Base-by-base conservation (phyloP, 2,113 vertebrate genomes). In the Ondatra zibethicus region DNA sequence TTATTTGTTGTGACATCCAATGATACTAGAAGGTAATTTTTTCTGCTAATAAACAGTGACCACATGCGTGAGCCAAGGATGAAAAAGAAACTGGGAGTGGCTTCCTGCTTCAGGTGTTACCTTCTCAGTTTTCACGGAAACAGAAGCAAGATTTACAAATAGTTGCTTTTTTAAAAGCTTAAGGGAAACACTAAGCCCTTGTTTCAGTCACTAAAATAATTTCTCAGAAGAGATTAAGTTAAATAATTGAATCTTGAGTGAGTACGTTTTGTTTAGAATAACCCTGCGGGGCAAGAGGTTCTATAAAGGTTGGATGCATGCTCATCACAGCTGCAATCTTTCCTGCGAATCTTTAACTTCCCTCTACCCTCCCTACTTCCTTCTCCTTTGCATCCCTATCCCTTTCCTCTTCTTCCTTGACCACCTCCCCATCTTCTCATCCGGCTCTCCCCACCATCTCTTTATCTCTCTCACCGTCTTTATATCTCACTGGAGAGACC, bases 51-150 rank as follows among this genome's bases (percentile, higher is more conserved):
- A 95, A 85, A 50, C 33, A 0, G 7, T 50, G 86, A 76, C 82
- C 89, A 93, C 90, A 95, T 78, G 14, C 93, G 6, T 94, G 96
- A 97, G 82, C 55, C 52, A 68, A 65, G 93, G 88, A 97, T 97
- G 63, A 90, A 10, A 5, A 92, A 85, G 97, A 95, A 96, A 97
- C 58, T 94, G 94, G 92, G 89, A 84, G 81, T 94, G 78, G 84
- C 93, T 98, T 94, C 95, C 97, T 96, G 95, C 94, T n/a, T 1
- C 95, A 97, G 75, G 82, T 97, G 92, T 98, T 98, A 94, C 92
- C 98, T 91, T 89, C 95, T 97, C 97, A 94, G 97, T 98, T 98
- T 98, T 97, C 97, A 96, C 97, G 97, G 98, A 97, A 98, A 98
- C 93, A 1, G 96, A 97, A 97, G 93, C 92, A 92, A 97, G 92